phyloP scores from a whole-genome alignment of 2,113 vertebrate species.

The Larimichthys crocea region DNA sequence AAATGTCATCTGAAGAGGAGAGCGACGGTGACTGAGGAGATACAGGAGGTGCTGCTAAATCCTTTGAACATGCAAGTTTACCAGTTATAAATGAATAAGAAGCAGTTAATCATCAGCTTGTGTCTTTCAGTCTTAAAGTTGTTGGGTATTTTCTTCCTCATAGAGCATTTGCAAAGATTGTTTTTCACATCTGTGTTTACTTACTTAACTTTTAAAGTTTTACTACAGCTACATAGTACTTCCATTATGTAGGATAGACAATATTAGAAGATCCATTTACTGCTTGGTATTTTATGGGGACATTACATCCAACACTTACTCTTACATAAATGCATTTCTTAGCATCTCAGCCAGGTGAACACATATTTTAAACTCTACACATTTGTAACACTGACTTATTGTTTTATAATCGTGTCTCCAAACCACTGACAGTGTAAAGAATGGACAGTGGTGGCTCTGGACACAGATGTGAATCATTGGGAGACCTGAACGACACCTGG shows the following conservation, averaged over 20 bases:
- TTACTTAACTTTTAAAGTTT: background rate
- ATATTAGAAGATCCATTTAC: background rate
- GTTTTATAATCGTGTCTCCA: no score
- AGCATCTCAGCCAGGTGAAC: no score
- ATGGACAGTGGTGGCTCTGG: no score
- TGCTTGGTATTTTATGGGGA: background rate
- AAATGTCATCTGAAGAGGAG: slow-evolving; percentile 1
- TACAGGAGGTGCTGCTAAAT: background rate
- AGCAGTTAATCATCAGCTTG: background rate
- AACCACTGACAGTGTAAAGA: no score
- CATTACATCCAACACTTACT: no score
- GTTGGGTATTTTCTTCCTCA: background rate
- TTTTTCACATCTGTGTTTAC: background rate
- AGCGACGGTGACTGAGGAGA: background rate
- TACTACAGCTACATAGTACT: background rate
- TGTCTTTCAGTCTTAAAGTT: no score
- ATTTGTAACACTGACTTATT: no score
- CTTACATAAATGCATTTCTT: no score
- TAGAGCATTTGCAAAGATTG: background rate
- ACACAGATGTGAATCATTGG: no score
- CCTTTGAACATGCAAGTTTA: background rate
- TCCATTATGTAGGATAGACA: background rate
- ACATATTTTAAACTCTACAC: background rate
- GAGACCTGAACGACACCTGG: no score
- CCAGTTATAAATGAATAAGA: background rate